These are phyloP conservation scores for Gibbula magus DNA, from an alignment of 2,888 invertebrate species.

Conservation along the genomic window DNA sequence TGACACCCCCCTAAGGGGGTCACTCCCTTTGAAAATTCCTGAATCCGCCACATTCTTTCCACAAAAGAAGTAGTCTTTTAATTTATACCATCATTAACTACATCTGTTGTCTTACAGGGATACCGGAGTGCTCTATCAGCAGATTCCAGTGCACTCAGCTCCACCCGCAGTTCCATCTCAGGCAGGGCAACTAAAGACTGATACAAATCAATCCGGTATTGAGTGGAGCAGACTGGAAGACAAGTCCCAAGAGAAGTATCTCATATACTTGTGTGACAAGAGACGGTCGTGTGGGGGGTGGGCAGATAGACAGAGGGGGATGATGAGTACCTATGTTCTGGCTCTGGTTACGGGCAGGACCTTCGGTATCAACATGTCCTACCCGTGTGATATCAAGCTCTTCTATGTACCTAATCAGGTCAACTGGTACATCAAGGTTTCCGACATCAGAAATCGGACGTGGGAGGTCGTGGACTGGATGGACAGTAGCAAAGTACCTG, in stretches of 20 bases:
- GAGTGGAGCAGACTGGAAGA: too few species aligned
- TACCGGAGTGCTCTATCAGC: too few species aligned
- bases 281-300: slow-evolving; percentile 37
- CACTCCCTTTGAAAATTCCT: too few species aligned
- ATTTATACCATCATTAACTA: too few species aligned
- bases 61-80: too few species aligned
- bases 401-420: slow-evolving; percentile 40
- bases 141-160: too few species aligned
- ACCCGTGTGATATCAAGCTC: slow-evolving; percentile 37
- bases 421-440: slow-evolving; percentile 32
- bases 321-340: slow-evolving; percentile 34
- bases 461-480: slow-evolving; percentile 17
- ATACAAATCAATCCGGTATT: too few species aligned
- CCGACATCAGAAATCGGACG: slow-evolving; percentile 16
- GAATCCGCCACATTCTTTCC: too few species aligned
- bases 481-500: background rate
- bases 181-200: too few species aligned
- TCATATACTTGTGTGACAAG: slow-evolving; percentile 39
- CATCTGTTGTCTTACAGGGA: too few species aligned
- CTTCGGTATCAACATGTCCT: slow-evolving; percentile 41
- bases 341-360: slow-evolving; percentile 32
- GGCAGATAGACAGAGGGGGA: slow-evolving; percentile 42
- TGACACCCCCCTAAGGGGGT: too few species aligned
- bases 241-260: slow-evolving; percentile 4
- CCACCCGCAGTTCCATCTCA: too few species aligned